These are phyloP conservation scores for Amphiprion ocellaris DNA, from an alignment of 2,113 vertebrate genomes.

Conservation along the genomic window DNA sequence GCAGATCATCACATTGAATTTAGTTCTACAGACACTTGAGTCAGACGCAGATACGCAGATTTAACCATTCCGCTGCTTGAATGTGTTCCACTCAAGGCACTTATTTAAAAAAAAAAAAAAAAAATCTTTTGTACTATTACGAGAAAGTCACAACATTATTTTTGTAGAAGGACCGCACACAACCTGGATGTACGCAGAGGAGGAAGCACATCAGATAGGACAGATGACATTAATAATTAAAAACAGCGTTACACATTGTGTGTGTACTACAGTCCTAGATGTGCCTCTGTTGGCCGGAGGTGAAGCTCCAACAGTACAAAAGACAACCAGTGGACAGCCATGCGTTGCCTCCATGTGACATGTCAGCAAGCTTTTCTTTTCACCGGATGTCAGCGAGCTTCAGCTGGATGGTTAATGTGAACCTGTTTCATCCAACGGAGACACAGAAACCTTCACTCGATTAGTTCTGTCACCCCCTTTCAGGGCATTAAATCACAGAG, in stretches of 20 bases:
- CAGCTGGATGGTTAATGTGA: not conserved
- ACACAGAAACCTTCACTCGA: too few species aligned
- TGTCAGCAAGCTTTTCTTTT: not conserved
- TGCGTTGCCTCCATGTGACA: too few species aligned
- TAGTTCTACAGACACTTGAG: constrained; percentile 58
- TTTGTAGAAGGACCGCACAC: not conserved
- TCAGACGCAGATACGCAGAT: constrained; percentile 30
- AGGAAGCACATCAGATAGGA: not conserved
- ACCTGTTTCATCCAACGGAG: not conserved
- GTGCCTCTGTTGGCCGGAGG: not conserved
- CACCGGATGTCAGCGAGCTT: not conserved
- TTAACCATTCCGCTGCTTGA: not conserved
- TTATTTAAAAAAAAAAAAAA: too few species aligned
- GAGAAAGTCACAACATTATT: not conserved
- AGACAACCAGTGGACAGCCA: not conserved
- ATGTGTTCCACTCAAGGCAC: constrained; percentile 35
- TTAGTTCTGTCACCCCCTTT: too few species aligned
- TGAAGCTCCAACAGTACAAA: too few species aligned
- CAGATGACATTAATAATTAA: not conserved
- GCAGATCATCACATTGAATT: constrained; percentile 53
- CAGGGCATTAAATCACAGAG: too few species aligned
- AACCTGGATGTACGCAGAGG: not conserved
- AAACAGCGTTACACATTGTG: not conserved
- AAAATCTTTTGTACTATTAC: not conserved
- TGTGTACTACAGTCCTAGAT: not conserved